phyloP scores from a whole-genome alignment of 2,888 invertebrate species.

The Caenorhabditis afra region DNA sequence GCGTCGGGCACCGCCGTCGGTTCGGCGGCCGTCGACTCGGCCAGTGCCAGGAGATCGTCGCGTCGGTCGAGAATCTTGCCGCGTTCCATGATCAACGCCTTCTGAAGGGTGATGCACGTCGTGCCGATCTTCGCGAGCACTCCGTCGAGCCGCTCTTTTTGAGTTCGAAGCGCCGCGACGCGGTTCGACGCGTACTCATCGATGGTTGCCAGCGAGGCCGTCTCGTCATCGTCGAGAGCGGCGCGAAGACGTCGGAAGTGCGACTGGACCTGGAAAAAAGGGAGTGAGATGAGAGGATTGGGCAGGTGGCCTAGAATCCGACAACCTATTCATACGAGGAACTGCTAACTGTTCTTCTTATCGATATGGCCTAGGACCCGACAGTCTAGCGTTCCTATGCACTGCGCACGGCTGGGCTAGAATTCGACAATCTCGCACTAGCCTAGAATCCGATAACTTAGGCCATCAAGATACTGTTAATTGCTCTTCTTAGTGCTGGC shows the following conservation, averaged over 20 bases:
- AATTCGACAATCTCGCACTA: too few species aligned
- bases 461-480: too few species aligned
- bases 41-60: conserved; percentile 61
- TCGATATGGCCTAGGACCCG: too few species aligned
- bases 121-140: conserved; percentile 34
- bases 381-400: too few species aligned
- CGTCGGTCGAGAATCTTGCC: conserved; percentile 42
- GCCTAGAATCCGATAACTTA: too few species aligned
- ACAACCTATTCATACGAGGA: too few species aligned
- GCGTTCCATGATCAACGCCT: conserved; percentile 45
- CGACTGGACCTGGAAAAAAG: conserved; percentile 28
- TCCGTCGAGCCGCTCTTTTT: conserved; percentile 43
- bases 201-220: conserved; percentile 26
- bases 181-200: conserved; percentile 26
- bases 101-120: conserved; percentile 47
- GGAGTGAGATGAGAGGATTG: neutral
- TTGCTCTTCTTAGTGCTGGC: too few species aligned
- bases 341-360: too few species aligned
- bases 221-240: conserved; percentile 38
- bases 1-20: conserved; percentile 38
- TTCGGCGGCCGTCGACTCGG: conserved; percentile 55
- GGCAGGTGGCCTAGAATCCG: too few species aligned
- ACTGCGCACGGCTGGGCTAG: too few species aligned
- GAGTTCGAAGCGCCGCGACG: conserved; percentile 21
- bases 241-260: conserved; percentile 51